Evolutionary conservation across 1,140 invertebrate species (phyloP).

Genomic region (Yoshiicerus persimilis): DNA sequence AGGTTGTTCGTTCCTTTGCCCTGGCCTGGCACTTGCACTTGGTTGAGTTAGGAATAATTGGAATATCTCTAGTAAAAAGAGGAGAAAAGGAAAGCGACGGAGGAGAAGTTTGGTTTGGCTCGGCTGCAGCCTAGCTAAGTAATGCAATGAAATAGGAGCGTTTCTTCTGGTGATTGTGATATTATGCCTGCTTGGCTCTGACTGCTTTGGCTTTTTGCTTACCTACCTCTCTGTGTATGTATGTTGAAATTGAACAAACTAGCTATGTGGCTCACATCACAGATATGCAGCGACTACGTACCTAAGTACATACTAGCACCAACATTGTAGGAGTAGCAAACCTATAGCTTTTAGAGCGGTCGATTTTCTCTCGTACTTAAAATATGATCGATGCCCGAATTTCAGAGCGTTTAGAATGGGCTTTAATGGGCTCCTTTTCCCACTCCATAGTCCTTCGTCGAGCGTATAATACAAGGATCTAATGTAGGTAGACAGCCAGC

Average conservation of each 20-base stretch:
- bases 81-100: background rate
- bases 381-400: conserved; percentile 29
- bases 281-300: background rate
- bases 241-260: conserved; percentile 11
- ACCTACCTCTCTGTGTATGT: background rate
- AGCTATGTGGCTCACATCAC: conserved; percentile 5
- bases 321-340: background rate
- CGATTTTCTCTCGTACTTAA: conserved; percentile 27
- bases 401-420: conserved; percentile 20
- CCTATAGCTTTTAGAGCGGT: conserved; percentile 16
- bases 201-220: background rate
- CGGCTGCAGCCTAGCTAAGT: background rate
- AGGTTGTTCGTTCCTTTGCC: background rate
- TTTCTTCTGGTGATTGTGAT: conserved; percentile 13
- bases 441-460: background rate
- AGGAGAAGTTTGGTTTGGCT: background rate
- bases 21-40: background rate
- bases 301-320: background rate
- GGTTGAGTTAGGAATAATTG: background rate
- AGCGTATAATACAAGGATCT: conserved; percentile 7
- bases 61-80: background rate
- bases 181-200: background rate
- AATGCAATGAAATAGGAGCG: background rate
- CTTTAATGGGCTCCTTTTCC: conserved; percentile 19
- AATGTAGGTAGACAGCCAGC: conserved; percentile 4